Conservation (phyloP, 2,113 vertebrate species). For the Calyptomena viridis region DNA sequence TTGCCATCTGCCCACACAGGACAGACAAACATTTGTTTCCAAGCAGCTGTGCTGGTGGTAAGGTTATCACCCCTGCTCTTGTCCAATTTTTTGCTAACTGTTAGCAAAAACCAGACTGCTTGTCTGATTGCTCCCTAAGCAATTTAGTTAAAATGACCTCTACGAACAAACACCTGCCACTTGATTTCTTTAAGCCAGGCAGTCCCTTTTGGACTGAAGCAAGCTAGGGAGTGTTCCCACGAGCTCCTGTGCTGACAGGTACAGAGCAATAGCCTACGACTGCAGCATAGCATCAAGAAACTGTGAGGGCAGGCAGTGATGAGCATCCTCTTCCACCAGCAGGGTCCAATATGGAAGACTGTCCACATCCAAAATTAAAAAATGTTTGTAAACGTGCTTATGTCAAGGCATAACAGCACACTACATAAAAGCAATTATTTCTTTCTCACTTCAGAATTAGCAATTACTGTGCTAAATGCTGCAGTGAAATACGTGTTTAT, state of each 20-base stretch:
- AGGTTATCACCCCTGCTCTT: neutral
- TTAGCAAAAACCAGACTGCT: neutral
- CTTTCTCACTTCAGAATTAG: neutral
- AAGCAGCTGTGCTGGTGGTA: slow-evolving; percentile 16
- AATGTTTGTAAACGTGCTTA: neutral
- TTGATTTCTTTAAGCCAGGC: neutral
- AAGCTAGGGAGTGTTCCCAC: neutral
- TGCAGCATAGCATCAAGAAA: neutral
- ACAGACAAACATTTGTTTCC: slow-evolving; percentile 24
- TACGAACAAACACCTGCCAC: neutral
- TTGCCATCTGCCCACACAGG: neutral
- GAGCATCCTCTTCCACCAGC: neutral
- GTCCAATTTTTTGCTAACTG: neutral
- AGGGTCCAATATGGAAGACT: neutral
- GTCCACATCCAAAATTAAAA: neutral
- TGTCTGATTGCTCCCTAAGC: slow-evolving; percentile 5
- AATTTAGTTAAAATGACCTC: neutral
- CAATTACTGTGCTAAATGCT: neutral
- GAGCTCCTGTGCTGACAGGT: neutral
- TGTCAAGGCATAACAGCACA: neutral
- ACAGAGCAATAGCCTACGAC: neutral
- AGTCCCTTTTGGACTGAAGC: neutral
- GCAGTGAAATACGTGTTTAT: neutral
- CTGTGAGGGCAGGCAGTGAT: neutral
- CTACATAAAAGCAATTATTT: neutral